Base-by-base conservation (phyloP, 2,797 vertebrate species). In the Alca torda region DNA sequence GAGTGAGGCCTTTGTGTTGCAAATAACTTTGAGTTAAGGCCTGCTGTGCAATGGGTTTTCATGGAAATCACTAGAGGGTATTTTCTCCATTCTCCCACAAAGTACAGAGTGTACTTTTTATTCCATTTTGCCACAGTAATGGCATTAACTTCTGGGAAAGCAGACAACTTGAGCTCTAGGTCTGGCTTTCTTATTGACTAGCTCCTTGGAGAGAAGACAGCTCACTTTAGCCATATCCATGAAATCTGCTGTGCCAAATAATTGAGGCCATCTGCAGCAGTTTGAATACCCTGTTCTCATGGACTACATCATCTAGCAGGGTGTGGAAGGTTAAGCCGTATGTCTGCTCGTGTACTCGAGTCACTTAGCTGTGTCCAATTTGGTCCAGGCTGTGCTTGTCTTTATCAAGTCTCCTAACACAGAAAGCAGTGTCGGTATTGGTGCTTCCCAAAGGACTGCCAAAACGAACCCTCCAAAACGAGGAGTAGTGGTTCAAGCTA, bases 131-230 rank as follows among this genome's bases (percentile, higher is more conserved):
- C 88, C 78, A 68, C 48, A 73, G 46, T 78, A 95, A 81, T 84
- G 90, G 93, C 79, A 94, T 59, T 78, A 95, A 69, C 89, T 91
- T 72, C 92, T 94, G 93, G 60, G 53, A 72, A 76, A 89, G 75
- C 72, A 92, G 84, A 87, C 68, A 72, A 23, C 31, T 39, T 4
- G 28, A 96, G 61, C 69, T 89, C 78, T 87, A 96, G 84, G 39
- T 89, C 50, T 95, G 93, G 51, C 39, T 80, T 84, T 75, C 56
- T 85, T 75, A 46, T 51, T 86, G 77, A 61, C 2, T 15, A 80
- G 70, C 11, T 96, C 57, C 93, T 92, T 74, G 61, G 90, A 87
- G 68, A 77, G 64, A 37, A 81, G 72, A 53, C 84, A 92, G 46
- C 61, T 95, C 72, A 19, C 45, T 83, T 65, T 37, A 92, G 57